Conservation (phyloP, 2,113 vertebrate genomes). For the Hipposideros armiger region DNA sequence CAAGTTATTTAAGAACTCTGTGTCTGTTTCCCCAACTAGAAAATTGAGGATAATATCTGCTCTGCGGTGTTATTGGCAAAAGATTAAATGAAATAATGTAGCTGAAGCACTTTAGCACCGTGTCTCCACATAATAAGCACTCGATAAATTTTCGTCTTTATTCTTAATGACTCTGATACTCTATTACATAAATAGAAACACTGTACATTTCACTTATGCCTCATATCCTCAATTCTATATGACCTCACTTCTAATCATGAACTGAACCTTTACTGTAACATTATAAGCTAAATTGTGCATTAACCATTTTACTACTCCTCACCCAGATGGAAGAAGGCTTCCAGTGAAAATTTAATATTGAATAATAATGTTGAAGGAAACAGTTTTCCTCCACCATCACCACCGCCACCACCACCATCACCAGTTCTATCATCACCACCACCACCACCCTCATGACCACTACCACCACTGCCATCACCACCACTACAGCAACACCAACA, state of each 20-base stretch:
- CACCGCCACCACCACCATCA: too few species aligned
- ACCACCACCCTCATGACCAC: too few species aligned
- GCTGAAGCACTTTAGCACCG: neutral
- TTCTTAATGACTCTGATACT: conserved; percentile 1
- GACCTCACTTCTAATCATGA: neutral
- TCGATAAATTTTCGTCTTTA: neutral
- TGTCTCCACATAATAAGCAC: neutral
- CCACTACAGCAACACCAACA: too few species aligned
- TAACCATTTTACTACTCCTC: neutral
- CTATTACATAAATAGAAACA: neutral
- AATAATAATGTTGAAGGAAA: neutral
- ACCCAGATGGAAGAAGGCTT: neutral
- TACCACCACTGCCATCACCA: too few species aligned
- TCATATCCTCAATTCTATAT: neutral
- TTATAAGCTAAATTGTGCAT: neutral
- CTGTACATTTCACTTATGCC: neutral
- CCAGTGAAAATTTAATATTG: neutral
- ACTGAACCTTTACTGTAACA: neutral
- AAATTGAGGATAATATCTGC: neutral
- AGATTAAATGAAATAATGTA: neutral
- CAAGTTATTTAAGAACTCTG: neutral
- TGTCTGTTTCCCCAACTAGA: neutral
- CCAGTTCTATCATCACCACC: too few species aligned
- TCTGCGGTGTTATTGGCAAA: neutral
- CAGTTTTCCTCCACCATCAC: neutral